Evolutionary conservation across 37 sponge, comb jelly and placozoan genomes (phyloP).

Genomic region (Sycon ciliatum): DNA sequence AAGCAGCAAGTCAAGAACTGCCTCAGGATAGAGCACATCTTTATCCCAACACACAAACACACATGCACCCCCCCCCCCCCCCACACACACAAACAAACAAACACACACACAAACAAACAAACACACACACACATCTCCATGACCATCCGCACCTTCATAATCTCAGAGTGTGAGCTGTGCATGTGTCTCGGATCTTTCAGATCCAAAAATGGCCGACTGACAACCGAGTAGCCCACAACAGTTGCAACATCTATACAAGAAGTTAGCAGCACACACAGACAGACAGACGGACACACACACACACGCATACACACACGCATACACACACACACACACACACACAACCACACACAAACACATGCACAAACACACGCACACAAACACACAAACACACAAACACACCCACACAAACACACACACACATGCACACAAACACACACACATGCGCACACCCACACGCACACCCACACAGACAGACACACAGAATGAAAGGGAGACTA

Average conservation of each 20-base stretch:
- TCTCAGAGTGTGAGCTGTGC: conserved; percentile 47
- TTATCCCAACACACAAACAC: no score
- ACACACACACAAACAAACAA: conserved; percentile 5
- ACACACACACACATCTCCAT: conserved; percentile 18
- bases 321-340: conserved; percentile 16
- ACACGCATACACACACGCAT: not conserved
- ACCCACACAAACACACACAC: no score
- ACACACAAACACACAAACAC: no score
- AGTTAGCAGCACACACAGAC: not conserved
- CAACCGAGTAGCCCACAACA: conserved; percentile 65
- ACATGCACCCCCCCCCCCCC: not conserved
- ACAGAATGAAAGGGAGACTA: no score
- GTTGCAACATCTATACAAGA: conserved; percentile 67
- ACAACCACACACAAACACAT: no score
- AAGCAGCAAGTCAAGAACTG: no score
- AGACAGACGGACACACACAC: no score
- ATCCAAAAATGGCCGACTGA: conserved; percentile 72
- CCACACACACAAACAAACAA: conserved; percentile 14
- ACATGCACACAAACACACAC: no score
- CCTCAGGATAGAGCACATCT: no score
- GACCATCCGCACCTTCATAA: conserved; percentile 23
- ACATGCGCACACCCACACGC: no score
- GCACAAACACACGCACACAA: no score
- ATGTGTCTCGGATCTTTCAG: conserved; percentile 45
- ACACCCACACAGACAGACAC: no score